A percentile compares a stretch with the other conserved stretches of the same genome.
Evolutionary conservation across 1,140 invertebrate species (phyloP).

Genomic region (Zaprionus taronus): DNA sequence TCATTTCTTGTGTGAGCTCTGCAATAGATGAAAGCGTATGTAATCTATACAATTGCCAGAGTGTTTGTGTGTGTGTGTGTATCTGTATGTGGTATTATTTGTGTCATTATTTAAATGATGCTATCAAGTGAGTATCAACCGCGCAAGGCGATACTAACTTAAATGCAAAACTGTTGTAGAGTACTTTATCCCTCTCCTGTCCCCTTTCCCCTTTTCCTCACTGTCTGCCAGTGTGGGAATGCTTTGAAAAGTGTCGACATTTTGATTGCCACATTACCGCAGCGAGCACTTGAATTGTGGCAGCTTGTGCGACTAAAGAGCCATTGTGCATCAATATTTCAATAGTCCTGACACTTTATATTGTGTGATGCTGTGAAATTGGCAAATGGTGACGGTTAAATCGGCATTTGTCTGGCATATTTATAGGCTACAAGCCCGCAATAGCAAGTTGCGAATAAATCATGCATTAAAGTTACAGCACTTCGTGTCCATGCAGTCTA

Average conservation of each 20-base stretch:
- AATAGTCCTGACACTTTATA: not conserved
- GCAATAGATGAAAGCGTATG: slow-evolving; percentile 20
- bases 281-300: slow-evolving; percentile 4
- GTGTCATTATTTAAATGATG: slow-evolving; percentile 74
- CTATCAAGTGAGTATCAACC: slow-evolving; percentile 56
- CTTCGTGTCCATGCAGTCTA: not conserved
- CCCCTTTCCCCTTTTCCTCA: not conserved
- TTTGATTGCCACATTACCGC: slow-evolving; percentile 31
- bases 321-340: slow-evolving; percentile 5
- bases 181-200: not conserved
- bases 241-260: slow-evolving; percentile 33
- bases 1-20: slow-evolving; percentile 4
- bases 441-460: slow-evolving; percentile 28
- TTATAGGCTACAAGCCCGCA: slow-evolving; percentile 8
- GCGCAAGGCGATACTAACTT: slow-evolving; percentile 40
- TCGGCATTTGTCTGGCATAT: not conserved
- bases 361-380: not conserved
- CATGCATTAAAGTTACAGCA: slow-evolving; percentile 44
- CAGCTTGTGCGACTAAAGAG: slow-evolving; percentile 11
- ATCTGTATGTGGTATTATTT: slow-evolving; percentile 38
- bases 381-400: not conserved
- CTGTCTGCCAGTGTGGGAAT: slow-evolving; percentile 3
- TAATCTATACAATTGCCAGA: slow-evolving; percentile 21
- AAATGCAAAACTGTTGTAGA: slow-evolving; percentile 20
- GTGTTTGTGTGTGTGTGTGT: slow-evolving; percentile 16